Conservation (phyloP, 2,113 vertebrate genomes). For the Crotophaga sulcirostris region DNA sequence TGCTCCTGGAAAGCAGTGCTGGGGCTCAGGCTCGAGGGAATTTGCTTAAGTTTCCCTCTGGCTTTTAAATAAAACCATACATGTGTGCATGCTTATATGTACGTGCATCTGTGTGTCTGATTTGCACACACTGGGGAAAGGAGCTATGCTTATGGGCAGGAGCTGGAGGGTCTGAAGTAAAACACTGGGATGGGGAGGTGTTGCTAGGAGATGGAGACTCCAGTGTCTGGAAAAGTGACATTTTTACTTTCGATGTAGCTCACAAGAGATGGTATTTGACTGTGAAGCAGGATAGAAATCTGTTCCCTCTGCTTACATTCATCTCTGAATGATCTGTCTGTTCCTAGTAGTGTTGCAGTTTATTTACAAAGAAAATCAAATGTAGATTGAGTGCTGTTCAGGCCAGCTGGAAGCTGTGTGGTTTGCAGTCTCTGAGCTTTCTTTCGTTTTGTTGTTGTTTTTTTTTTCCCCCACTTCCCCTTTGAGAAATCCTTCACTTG, state of each 20-base stretch:
- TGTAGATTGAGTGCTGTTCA: not conserved
- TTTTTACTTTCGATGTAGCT: constrained; percentile 37
- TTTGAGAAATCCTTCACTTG: not conserved
- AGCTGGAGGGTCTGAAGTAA: not conserved
- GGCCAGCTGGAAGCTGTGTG: not conserved
- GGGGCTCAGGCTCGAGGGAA: not conserved
- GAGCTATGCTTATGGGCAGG: not conserved
- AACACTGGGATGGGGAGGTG: not conserved
- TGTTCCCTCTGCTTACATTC: not conserved
- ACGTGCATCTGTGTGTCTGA: accelerated
- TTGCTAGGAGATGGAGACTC: constrained; percentile 63
- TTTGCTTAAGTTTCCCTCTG: not conserved
- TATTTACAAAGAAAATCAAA: not conserved
- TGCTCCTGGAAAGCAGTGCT: not conserved
- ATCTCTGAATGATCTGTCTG: not conserved
- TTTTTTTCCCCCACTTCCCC: not conserved
- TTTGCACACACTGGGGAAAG: not conserved
- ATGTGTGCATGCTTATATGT: not conserved
- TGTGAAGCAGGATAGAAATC: not conserved
- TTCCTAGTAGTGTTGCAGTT: not conserved
- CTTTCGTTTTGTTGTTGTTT: too few relatives aligned
- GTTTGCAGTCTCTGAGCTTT: not conserved
- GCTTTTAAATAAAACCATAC: not conserved
- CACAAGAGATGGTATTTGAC: not conserved
- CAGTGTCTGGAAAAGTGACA: not conserved